Base-by-base conservation (phyloP, 2,888 invertebrate genomes). In the Drosophila ustulata region DNA sequence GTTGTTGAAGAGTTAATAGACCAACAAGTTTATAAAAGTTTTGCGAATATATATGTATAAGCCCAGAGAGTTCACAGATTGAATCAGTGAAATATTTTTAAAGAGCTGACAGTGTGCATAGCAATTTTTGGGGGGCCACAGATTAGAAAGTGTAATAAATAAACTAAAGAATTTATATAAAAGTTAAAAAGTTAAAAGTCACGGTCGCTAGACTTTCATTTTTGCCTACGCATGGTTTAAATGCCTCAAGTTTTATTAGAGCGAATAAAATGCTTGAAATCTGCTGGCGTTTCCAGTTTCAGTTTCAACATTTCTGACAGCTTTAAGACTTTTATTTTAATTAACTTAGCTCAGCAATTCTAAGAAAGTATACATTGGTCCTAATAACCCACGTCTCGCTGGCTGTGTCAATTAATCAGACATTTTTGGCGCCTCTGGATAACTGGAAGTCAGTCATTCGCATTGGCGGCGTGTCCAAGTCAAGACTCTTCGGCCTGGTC, bases 401-500 rank as follows among this genome's bases (percentile, higher is more conserved):
- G 34, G 11, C 1, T 13, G 11, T 13, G 39, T 41, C 39, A 18
- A 13, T 41, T 41, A 41, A 18, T 41, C 18, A 18, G 39, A 13
- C 18, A 7, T 41, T 41, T 41, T 6, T 41, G 39, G 39, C 39
- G 39, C 13, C 39, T 13, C 39, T 11, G 52, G 28, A 53, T 18
- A 53, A 53, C 18, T 11, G 9, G 1, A 1, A 43, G 43, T 25
- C 1, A 4, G 43, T n/a, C 43, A 43, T 11, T 41, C 7, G 7
- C 41, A 41, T 30, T 18, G 53, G 9, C 28, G 26, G 3, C 28
- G 41, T 2, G 18, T 30, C 8, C 13, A 47, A 47, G 41, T 41
- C 18, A 28, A 39, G 28, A 28, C 28, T 26, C 1, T 2, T 53
- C 4, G 9, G 26, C 52, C 13, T 39, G 18, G 79, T 39, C 57